A percentile compares a stretch with the other conserved stretches of the same genome.
These are phyloP conservation scores for Drosophila buzzatii DNA, from an alignment of 2,888 invertebrate species.

Conservation along the genomic window DNA sequence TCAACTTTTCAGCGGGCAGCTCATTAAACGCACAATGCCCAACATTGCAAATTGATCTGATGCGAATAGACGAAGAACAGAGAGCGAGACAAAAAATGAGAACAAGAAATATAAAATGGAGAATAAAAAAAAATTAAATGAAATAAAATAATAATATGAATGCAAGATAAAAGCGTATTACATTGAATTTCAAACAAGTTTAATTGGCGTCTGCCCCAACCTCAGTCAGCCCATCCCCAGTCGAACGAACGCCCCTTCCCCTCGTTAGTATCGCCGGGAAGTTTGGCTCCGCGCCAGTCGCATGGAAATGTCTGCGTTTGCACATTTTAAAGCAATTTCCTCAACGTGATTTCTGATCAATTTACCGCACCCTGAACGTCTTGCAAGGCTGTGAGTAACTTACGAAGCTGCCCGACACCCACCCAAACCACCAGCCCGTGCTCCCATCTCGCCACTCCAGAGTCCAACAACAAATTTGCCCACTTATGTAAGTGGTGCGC, in stretches of 20 bases:
- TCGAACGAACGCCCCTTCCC: not conserved
- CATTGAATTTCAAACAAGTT: constrained; percentile 65
- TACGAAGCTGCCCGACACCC: constrained; percentile 10
- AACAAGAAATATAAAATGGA: not conserved
- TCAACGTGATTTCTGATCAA: constrained; percentile 66
- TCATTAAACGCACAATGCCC: constrained; percentile 60
- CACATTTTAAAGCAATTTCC: constrained; percentile 64
- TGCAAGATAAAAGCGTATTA: constrained; percentile 31
- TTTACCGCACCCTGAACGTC: constrained; percentile 40
- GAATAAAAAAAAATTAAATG: not conserved
- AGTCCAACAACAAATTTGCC: constrained; percentile 27
- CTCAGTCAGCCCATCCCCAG: not conserved
- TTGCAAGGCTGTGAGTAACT: constrained; percentile 21
- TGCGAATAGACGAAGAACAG: not conserved
- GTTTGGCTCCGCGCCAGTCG: constrained; percentile 10
- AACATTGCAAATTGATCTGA: constrained; percentile 2
- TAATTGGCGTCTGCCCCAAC: constrained; percentile 60
- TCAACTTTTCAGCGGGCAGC: constrained; percentile 44
- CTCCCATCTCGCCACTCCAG: too few relatives aligned
- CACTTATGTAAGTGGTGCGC: constrained; percentile 47
- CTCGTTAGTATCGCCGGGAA: not conserved
- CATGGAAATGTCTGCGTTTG: constrained; percentile 44
- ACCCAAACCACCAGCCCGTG: not conserved
- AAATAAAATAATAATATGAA: constrained; percentile 26
- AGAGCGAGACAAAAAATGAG: not conserved